A percentile compares a stretch with the other conserved stretches of the same genome.
Evolutionary conservation across 2,797 vertebrate genomes (phyloP).

Genomic region (Hephaestus fuliginosus): DNA sequence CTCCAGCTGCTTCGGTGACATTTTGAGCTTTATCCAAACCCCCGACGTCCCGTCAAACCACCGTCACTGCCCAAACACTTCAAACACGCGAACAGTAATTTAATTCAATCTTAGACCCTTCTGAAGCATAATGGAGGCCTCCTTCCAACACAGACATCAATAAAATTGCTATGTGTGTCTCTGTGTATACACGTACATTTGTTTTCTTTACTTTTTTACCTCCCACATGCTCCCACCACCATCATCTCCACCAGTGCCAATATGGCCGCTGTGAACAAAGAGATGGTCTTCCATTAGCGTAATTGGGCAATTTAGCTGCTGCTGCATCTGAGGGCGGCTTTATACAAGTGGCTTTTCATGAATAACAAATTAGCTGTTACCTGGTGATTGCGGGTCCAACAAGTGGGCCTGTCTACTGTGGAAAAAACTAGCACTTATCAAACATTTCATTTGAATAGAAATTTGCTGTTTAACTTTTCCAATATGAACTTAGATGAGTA

Average conservation of each 20-base stretch:
- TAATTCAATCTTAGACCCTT: conserved; percentile 60
- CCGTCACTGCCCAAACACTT: conserved; percentile 19
- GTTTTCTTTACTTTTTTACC: conserved; percentile 57
- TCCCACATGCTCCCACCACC: conserved; percentile 44
- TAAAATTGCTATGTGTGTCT: conserved; percentile 44
- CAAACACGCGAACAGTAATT: conserved; percentile 69
- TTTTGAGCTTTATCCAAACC: conserved; percentile 71
- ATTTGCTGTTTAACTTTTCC: conserved; percentile 29
- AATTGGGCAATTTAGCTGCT: conserved; percentile 80
- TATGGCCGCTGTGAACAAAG: conserved; percentile 71
- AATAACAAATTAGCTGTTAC: conserved; percentile 74
- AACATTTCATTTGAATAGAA: conserved; percentile 44
- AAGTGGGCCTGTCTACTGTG: conserved; percentile 41
- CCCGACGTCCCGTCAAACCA: conserved; percentile 25
- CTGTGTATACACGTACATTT: conserved; percentile 41
- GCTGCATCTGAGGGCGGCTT: conserved; percentile 61
- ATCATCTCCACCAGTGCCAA: conserved; percentile 40
- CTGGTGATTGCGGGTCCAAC: conserved; percentile 70
- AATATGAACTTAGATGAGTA: neutral
- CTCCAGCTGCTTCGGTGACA: conserved; percentile 80
- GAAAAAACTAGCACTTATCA: conserved; percentile 34
- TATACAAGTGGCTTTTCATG: conserved; percentile 74
- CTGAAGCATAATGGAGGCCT: conserved; percentile 70
- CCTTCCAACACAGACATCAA: conserved; percentile 62
- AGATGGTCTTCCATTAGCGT: conserved; percentile 69